Percentiles rank a stretch among this genome's conserved stretches.
These are phyloP conservation scores for Spialia ferax DNA, from an alignment of 2,888 invertebrate genomes.

Conservation along the genomic window DNA sequence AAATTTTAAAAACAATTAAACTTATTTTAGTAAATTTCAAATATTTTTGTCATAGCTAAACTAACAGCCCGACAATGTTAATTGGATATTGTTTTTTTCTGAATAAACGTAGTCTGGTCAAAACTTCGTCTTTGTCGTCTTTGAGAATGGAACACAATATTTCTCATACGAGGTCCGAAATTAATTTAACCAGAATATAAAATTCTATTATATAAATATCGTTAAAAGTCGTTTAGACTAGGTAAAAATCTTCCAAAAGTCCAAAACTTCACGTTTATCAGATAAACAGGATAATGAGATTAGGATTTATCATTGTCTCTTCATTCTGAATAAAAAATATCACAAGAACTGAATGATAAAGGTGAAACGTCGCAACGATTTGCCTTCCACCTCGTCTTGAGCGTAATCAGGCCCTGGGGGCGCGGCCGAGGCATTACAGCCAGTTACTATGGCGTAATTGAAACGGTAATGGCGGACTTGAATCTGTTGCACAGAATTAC, in stretches of 20 bases:
- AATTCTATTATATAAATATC: background rate
- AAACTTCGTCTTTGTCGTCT: no score
- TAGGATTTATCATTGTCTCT: background rate
- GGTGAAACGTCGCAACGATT: conserved; percentile 41
- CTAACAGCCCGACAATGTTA: no score
- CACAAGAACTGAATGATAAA: conserved; percentile 41
- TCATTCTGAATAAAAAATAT: conserved; percentile 22
- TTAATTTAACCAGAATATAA: no score
- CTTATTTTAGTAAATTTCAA: no score
- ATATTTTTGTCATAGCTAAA: no score
- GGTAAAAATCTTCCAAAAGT: no score
- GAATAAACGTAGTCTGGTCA: no score
- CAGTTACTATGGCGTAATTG: conserved; percentile 51
- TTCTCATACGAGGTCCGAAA: no score
- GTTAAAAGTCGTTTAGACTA: background rate
- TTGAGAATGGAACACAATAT: no score
- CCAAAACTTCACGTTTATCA: background rate
- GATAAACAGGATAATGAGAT: background rate
- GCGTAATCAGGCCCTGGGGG: conserved; percentile 45
- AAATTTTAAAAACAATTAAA: no score
- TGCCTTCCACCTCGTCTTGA: conserved; percentile 44
- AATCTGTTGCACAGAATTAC: conserved; percentile 61
- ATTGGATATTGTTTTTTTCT: no score
- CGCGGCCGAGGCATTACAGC: conserved; percentile 41
- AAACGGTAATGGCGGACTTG: conserved; percentile 57